Conservation (phyloP, 2,888 invertebrate species). For the Drosophila rellima region DNA sequence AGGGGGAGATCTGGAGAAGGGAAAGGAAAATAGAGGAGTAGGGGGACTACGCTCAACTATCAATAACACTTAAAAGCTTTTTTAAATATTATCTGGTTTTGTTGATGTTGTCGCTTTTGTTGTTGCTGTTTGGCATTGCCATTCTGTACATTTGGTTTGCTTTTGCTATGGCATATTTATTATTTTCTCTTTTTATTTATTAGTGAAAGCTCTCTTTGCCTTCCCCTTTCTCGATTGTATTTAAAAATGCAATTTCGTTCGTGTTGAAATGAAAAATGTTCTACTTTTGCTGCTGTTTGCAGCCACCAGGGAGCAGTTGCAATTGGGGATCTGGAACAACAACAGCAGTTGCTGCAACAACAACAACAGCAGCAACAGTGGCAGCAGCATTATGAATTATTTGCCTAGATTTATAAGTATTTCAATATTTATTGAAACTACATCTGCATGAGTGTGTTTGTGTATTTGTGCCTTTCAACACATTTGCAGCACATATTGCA, state of each 20-base stretch:
- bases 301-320: constrained; percentile 47
- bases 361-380: background rate
- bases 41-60: constrained; percentile 60
- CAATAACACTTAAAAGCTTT: constrained; percentile 80
- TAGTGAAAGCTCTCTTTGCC: constrained; percentile 52
- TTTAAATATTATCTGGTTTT: constrained; percentile 67
- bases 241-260: constrained; percentile 77
- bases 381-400: constrained; percentile 52
- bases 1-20: background rate
- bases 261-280: constrained; percentile 75
- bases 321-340: constrained; percentile 33
- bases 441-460: background rate
- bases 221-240: constrained; percentile 43
- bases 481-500: constrained; percentile 13
- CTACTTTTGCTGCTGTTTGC: constrained; percentile 50
- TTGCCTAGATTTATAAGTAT: constrained; percentile 65
- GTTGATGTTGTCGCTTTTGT: constrained; percentile 30
- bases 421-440: constrained; percentile 65
- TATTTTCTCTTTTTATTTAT: constrained; percentile 66
- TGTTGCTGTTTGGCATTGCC: constrained; percentile 28
- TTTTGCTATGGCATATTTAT: constrained; percentile 66
- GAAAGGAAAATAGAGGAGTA: background rate
- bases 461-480: constrained; percentile 20
- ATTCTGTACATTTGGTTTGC: constrained; percentile 65
- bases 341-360: background rate